These are phyloP conservation scores for Theodoxus fluviatilis DNA, from an alignment of 2,888 invertebrate species.

Conservation along the genomic window DNA sequence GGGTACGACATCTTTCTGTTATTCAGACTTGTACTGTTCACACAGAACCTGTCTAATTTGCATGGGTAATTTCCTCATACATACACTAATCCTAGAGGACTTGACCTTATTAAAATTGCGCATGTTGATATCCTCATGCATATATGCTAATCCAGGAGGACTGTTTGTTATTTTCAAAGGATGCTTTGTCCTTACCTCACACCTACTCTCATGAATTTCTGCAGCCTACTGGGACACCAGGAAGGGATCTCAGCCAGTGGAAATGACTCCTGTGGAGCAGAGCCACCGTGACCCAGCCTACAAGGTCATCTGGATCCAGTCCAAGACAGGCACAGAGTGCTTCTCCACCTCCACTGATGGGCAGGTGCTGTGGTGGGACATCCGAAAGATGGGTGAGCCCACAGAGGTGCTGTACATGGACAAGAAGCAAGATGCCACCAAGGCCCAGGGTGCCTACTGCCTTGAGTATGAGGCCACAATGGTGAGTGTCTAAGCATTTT, in stretches of 20 bases:
- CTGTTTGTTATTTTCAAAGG: background rate
- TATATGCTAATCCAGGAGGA: background rate
- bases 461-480: constrained; percentile 85
- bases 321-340: constrained; percentile 92
- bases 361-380: constrained; percentile 84
- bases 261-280: constrained; percentile 79
- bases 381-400: constrained; percentile 77
- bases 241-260: constrained; percentile 82
- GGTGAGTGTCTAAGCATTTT: too few species aligned
- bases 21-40: too few species aligned
- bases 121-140: background rate
- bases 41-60: too few species aligned
- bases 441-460: constrained; percentile 77
- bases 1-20: too few species aligned
- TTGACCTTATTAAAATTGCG: background rate
- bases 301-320: constrained; percentile 89
- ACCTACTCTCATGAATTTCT: constrained; percentile 22
- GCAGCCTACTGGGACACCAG: constrained; percentile 68
- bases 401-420: constrained; percentile 78
- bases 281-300: constrained; percentile 89
- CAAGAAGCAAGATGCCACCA: constrained; percentile 73
- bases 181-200: too few species aligned
- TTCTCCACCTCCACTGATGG: constrained; percentile 94
- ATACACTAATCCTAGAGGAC: too few species aligned
- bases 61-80: too few species aligned